Evolutionary conservation across 2,888 invertebrate genomes (phyloP).

Genomic region (Agonopterix heracliana): DNA sequence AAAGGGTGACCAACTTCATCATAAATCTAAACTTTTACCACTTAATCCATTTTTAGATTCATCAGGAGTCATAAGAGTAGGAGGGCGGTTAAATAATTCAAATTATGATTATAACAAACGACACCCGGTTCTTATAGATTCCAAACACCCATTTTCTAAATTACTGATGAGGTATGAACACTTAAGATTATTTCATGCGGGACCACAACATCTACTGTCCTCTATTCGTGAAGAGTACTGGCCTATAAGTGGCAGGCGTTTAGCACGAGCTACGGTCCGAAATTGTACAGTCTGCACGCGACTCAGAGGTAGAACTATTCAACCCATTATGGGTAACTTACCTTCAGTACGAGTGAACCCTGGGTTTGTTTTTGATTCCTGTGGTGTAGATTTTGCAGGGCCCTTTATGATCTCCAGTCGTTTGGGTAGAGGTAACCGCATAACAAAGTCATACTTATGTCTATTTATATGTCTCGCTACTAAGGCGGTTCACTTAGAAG

Average conservation of each 20-base stretch:
- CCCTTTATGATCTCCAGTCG: neutral
- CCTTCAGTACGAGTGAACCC: neutral
- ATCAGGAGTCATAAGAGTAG: constrained; percentile 9
- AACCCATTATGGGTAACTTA: neutral
- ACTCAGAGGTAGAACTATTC: constrained; percentile 4
- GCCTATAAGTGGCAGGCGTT: constrained; percentile 11
- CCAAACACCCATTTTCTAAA: constrained; percentile 7
- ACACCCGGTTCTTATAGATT: constrained; percentile 11
- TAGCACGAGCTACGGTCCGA: constrained; percentile 7
- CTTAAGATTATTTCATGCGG: constrained; percentile 8
- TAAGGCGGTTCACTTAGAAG: neutral
- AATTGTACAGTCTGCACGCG: constrained; percentile 10
- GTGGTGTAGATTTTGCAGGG: neutral
- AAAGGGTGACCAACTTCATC: constrained; percentile 3
- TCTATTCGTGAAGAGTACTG: constrained; percentile 9
- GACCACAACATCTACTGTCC: constrained; percentile 12
- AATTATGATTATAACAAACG: constrained; percentile 6
- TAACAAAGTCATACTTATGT: neutral
- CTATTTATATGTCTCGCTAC: neutral
- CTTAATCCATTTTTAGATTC: constrained; percentile 9
- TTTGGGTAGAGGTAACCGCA: neutral
- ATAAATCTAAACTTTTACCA: constrained; percentile 6
- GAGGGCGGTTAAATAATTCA: constrained; percentile 11
- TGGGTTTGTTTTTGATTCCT: neutral
- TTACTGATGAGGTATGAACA: constrained; percentile 10